These are phyloP conservation scores for Palaemon carinicauda DNA, from an alignment of 1,140 invertebrate species.

Conservation along the genomic window DNA sequence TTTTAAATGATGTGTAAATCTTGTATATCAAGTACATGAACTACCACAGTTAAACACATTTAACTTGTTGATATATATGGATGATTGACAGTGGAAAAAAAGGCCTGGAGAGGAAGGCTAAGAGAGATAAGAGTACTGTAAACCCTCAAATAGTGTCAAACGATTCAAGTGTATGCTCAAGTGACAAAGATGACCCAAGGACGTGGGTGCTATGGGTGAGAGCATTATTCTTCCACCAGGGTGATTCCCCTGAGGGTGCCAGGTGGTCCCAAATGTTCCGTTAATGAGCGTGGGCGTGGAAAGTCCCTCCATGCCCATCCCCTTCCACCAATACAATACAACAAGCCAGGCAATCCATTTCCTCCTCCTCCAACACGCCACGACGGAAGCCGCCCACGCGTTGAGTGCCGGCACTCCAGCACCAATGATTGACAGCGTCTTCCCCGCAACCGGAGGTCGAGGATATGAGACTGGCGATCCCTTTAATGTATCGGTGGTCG, in stretches of 20 bases:
- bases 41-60: no score
- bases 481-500: slow-evolving; percentile 2
- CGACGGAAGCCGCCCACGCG: neutral
- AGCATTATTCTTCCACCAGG: neutral
- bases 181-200: no score
- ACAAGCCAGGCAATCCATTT: neutral
- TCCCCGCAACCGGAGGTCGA: neutral
- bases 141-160: no score
- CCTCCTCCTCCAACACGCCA: neutral
- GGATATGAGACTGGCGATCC: neutral
- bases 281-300: neutral
- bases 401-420: neutral
- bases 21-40: no score
- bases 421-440: slow-evolving; percentile 24
- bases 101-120: no score
- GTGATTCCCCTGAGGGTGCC: neutral
- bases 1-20: no score
- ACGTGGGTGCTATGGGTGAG: neutral
- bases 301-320: neutral
- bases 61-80: no score
- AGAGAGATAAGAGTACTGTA: no score
- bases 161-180: no score
- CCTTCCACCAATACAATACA: neutral
- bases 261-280: neutral
- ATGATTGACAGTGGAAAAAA: no score